Percentiles rank a stretch among this genome's conserved stretches.
Conservation (phyloP, 2,797 vertebrate species). For the Margarornis squamiger region DNA sequence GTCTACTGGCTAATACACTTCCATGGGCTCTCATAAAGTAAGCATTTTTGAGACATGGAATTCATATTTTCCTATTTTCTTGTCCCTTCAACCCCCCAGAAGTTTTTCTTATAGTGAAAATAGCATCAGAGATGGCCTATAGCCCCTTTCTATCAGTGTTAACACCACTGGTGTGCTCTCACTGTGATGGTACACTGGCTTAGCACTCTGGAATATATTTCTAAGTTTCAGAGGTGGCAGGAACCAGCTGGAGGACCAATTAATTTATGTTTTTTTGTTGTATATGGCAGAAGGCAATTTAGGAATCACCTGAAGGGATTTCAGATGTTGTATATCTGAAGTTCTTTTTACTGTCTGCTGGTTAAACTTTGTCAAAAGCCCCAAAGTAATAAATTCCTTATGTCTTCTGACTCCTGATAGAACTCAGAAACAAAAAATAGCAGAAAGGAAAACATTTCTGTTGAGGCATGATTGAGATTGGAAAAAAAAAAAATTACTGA, state of each 20-base stretch:
- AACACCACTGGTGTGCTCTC: not conserved
- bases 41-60: not conserved
- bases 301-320: not conserved
- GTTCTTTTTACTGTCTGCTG: not conserved
- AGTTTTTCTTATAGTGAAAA: not conserved
- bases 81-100: not conserved
- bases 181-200: not conserved
- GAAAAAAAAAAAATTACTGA: not conserved
- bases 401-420: not conserved
- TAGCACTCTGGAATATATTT: not conserved
- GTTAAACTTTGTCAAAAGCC: not conserved
- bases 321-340: constrained; percentile 14
- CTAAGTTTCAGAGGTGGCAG: not conserved
- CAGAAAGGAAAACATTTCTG: not conserved
- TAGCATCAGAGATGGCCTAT: not conserved
- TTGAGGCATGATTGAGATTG: not conserved
- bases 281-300: not conserved
- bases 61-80: not conserved
- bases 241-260: not conserved
- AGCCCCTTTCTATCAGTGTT: not conserved
- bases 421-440: not conserved
- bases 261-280: not conserved
- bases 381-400: not conserved
- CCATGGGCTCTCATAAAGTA: not conserved
- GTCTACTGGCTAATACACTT: not conserved